Percentiles rank a stretch among this genome's conserved stretches.
These are phyloP conservation scores for Cecidostiba fungosa DNA, from an alignment of 2,888 invertebrate species.

Conservation along the genomic window DNA sequence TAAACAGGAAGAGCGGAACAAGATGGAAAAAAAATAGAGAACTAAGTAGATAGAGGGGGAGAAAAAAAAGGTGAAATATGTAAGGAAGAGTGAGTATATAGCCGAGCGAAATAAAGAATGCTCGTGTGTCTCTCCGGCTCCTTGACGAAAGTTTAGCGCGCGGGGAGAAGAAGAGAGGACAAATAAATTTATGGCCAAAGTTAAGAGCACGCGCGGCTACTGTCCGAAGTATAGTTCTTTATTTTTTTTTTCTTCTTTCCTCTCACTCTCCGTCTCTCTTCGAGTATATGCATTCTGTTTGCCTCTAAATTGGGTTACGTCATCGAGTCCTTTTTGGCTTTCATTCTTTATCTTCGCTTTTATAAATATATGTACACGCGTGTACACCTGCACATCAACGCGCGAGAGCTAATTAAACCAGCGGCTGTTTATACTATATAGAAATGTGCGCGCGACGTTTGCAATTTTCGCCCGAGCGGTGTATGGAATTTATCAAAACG, in stretches of 20 bases:
- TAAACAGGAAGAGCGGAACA: constrained; percentile 14
- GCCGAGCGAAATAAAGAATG: constrained; percentile 58
- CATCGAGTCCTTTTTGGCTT: constrained; percentile 30
- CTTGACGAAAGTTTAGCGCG: constrained; percentile 76
- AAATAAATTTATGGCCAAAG: constrained; percentile 79
- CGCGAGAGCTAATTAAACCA: constrained; percentile 33
- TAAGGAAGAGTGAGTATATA: constrained; percentile 49
- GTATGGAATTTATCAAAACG: constrained; percentile 48
- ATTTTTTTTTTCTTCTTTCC: constrained; percentile 38
- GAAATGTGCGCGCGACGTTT: constrained; percentile 22
- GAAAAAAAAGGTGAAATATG: constrained; percentile 55
- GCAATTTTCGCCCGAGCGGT: constrained; percentile 39
- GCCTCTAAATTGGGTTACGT: constrained; percentile 65
- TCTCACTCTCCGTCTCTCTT: constrained; percentile 29
- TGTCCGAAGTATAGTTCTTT: neutral
- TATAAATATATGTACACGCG: neutral
- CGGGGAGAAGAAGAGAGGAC: constrained; percentile 57
- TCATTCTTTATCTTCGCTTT: constrained; percentile 7
- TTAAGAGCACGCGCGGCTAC: constrained; percentile 73
- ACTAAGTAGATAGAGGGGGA: neutral
- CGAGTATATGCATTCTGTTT: constrained; percentile 34
- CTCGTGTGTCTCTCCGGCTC: constrained; percentile 63
- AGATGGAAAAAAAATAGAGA: neutral
- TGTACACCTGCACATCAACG: neutral
- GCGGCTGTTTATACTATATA: neutral